Evolutionary conservation across 2,797 vertebrate genomes (phyloP).

Genomic region (Borostomias antarcticus): DNA sequence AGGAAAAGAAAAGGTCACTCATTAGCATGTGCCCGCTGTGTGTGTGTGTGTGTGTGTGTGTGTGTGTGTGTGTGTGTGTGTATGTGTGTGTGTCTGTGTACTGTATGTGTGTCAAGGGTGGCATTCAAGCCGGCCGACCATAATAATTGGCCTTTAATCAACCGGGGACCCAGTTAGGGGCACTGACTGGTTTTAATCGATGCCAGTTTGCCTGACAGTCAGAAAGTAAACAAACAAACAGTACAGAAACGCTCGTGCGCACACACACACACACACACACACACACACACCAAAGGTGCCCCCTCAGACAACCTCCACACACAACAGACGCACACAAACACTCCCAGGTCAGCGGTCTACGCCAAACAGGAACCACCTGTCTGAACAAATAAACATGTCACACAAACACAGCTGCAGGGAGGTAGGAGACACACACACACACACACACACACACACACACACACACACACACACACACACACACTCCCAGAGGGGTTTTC

Average conservation of each 20-base stretch:
- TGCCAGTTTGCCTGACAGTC: conserved; percentile 8
- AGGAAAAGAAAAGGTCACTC: conserved; percentile 41
- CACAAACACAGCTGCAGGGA: no score
- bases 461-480: conserved; percentile 6
- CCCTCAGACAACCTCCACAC: no score
- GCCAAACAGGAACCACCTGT: no score
- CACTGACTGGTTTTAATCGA: conserved; percentile 6
- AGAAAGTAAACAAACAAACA: not conserved
- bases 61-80: conserved; percentile 9
- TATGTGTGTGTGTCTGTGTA: conserved; percentile 7
- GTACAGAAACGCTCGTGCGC: no score
- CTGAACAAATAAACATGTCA: no score
- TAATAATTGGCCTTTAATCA: conserved; percentile 16
- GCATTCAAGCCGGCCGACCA: conserved; percentile 8
- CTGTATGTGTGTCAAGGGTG: not conserved
- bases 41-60: conserved; percentile 4
- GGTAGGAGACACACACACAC: conserved; percentile 2
- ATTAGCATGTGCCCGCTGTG: conserved; percentile 26
- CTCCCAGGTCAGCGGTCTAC: no score
- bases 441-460: conserved; percentile 11
- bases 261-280: no score
- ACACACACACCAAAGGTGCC: no score
- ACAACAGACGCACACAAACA: no score
- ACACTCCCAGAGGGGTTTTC: not conserved
- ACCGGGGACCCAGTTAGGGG: conserved; percentile 5